Evolutionary conservation across 2,113 vertebrate genomes (phyloP), one percentile per base, ranked within the genome.

Genomic region (Lepidothrix coronata): DNA sequence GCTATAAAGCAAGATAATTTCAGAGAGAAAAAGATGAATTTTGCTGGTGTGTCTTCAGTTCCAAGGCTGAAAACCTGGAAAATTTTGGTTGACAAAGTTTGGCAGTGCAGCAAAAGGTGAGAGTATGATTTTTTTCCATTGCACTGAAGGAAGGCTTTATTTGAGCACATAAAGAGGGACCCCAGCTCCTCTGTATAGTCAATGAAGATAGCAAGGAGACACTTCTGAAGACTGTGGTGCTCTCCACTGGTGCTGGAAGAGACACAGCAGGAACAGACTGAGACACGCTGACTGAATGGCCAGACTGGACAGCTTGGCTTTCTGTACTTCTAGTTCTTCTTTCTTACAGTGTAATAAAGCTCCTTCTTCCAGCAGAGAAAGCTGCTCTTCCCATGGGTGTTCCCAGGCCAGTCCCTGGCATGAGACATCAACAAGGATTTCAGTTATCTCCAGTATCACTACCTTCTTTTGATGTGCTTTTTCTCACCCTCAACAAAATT

Each of bases 271-370:
- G 41, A 82, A 66, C n/a, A 75, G 18, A 41, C 16, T 10, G 54
- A 71, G 52, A 28, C 12, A 16, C 1, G 1, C 6, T 0, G 0
- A n/a, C 12, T 2, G 1, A 57, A 14, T 12, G 62, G n/a, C 85
- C 81, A 41, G 59, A 72, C 14, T 8, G 5, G 63, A 43, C 14
- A 49, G 2, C 12, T 30, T 54, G 65, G 30, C 41, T 51, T 88
- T 48, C 12, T 48, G n/a, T 35, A 21, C 31, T 57, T 55, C 37
- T 17, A 4, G 24, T 49, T 85, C 48, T 79, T 72, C 55, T 62
- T 61, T 80, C 30, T 18, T 63, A 21, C 33, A 28, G 3, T 24
- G 14, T 22, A 35, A 68, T 14, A 37, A 33, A 71, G 6, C 7
- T 52, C 3, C 55, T 80, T 46, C 25, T 77, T 46, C 51, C 44